Evolutionary conservation across 2,888 invertebrate genomes (phyloP).

Genomic region (Theodoxus fluviatilis): DNA sequence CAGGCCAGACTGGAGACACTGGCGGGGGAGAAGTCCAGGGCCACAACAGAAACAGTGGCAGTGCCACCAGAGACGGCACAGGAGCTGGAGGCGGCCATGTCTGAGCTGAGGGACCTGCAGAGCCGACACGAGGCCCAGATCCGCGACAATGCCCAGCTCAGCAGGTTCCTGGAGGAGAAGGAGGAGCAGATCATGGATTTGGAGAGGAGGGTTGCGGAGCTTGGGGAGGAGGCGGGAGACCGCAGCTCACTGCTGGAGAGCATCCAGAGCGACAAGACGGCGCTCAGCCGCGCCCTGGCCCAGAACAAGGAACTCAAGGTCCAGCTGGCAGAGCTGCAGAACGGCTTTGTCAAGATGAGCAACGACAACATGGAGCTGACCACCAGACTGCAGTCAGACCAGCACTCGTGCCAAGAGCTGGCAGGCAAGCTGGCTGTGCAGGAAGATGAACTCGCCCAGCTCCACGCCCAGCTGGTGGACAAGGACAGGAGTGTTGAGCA

Average conservation of each 20-base stretch:
- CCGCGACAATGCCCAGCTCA: slow-evolving; percentile 65
- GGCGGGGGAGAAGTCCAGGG: no score
- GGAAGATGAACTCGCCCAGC: slow-evolving; percentile 71
- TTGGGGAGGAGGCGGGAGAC: slow-evolving; percentile 57
- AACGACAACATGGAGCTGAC: slow-evolving; percentile 85
- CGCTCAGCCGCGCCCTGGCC: slow-evolving; percentile 87
- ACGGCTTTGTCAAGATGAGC: slow-evolving; percentile 84
- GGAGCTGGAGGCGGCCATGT: slow-evolving; percentile 39
- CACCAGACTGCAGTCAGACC: slow-evolving; percentile 81
- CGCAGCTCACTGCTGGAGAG: slow-evolving; percentile 73
- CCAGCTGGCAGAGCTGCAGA: slow-evolving; percentile 80
- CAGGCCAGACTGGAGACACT: no score
- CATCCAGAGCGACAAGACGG: slow-evolving; percentile 92
- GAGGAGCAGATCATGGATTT: slow-evolving; percentile 70
- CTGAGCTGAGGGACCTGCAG: slow-evolving; percentile 50
- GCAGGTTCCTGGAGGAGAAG: slow-evolving; percentile 60
- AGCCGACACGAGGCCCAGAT: slow-evolving; percentile 58
- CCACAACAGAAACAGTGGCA: no score
- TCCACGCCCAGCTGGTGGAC: slow-evolving; percentile 45
- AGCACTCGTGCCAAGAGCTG: slow-evolving; percentile 79
- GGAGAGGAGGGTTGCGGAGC: slow-evolving; percentile 55
- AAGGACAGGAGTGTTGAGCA: slow-evolving; percentile 45
- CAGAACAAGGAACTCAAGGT: slow-evolving; percentile 91
- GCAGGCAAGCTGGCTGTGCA: slow-evolving; percentile 73
- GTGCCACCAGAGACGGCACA: slow-evolving; percentile 37